Conservation (phyloP, 2,888 invertebrate species). For the Plusia festucae region DNA sequence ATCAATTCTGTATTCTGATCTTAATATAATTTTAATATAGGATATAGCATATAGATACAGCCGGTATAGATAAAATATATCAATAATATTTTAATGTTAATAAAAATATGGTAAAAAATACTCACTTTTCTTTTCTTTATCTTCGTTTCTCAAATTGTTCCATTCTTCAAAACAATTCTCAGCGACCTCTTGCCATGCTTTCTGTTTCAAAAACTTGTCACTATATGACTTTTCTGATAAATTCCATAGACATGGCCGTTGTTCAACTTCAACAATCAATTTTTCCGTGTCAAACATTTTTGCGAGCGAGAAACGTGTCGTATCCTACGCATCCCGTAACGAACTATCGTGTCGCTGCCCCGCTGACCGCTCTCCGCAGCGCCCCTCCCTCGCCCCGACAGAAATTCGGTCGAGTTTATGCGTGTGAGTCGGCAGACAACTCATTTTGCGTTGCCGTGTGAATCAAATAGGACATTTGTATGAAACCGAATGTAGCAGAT, state of each 20-base stretch:
- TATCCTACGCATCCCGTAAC: constrained; percentile 18
- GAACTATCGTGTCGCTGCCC: constrained; percentile 17
- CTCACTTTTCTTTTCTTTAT: constrained; percentile 15
- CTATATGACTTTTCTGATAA: constrained; percentile 23
- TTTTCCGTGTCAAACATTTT: constrained; percentile 11
- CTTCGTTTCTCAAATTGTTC: constrained; percentile 19
- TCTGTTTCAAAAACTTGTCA: constrained; percentile 20
- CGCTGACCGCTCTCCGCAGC: constrained; percentile 17
- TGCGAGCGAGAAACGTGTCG: constrained; percentile 17
- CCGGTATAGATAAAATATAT: constrained; percentile 8
- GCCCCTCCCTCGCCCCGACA: constrained; percentile 10
- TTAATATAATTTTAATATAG: constrained; percentile 14
- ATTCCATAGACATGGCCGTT: constrained; percentile 24
- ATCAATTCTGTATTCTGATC: constrained; percentile 20
- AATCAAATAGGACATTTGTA: constrained; percentile 10
- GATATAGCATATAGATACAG: constrained; percentile 17
- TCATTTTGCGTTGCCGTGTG: constrained; percentile 19
- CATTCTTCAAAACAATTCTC: constrained; percentile 20
- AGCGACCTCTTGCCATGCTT: constrained; percentile 21
- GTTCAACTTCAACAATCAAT: constrained; percentile 22
- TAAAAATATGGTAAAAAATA: constrained; percentile 17
- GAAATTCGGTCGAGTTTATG: constrained; percentile 22
- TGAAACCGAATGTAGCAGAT: constrained; percentile 18
- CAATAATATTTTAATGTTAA: constrained; percentile 16
- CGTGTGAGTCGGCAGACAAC: constrained; percentile 23